Base-by-base conservation (phyloP, 2,888 invertebrate genomes). In the Baccha elongata region DNA sequence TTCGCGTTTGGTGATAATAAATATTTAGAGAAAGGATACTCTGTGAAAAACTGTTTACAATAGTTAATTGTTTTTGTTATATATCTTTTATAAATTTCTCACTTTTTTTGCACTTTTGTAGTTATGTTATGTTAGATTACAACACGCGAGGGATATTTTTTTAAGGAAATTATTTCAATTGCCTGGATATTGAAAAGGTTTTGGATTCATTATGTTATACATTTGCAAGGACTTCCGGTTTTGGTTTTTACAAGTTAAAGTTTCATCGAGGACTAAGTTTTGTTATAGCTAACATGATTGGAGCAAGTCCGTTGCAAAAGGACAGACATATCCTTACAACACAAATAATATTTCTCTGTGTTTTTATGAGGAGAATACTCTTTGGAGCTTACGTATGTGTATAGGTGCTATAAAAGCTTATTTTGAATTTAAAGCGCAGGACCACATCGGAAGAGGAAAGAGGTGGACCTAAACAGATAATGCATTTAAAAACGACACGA, bases 361-460 rank as follows among this genome's bases (percentile, higher is more conserved):
- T 29, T 65, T 64, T 44, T 74, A 29, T 29, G 26, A 60, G 26
- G 26, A 60, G 17, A 23, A 48, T 50, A 44, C 40, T 79, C 17
- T 44, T 32, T 48, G 32, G 0, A 29, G 26, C 26, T 48, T 17
- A 1, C 17, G 5, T 60, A 6, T 1, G 1, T 52, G 81, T 71
- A 44, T 74, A 32, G 64, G 65, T 81, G 71, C 71, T 76, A 81
- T 81, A 81, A 81, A 81, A 81, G 81, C 81, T 81, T 52, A 23
- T 15, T 58, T 44, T 37, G 1, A 11, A 13, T 21, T 13, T 23
- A 53, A 17, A 58, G 65, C 42, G 52, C 65, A 62, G 26, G 60
- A 29, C 37, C 2, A 37, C 8, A 13, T 10, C 8, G n/a, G 13
- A 58, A 26, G 19, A 48, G 55, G 29, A 40, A 42, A 15, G 60